Evolutionary conservation across 2,113 vertebrate species (phyloP).

Genomic region (Salvelinus sp.): DNA sequence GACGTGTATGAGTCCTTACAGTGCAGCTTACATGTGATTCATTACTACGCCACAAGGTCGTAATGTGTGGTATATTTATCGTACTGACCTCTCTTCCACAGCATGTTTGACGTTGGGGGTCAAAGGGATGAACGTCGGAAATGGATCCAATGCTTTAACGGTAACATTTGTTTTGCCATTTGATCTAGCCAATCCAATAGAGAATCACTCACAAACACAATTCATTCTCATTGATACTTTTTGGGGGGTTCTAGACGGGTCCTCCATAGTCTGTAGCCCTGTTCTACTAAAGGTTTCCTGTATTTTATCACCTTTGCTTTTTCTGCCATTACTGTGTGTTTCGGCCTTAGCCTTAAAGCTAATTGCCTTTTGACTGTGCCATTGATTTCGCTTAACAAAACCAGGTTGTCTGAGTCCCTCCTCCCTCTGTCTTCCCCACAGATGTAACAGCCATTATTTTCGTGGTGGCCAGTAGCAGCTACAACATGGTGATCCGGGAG

Average conservation of each 20-base stretch:
- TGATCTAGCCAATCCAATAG: background rate
- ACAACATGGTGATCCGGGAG: constrained; percentile 99
- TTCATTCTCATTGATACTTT: too few species aligned
- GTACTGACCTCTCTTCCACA: constrained; percentile 49
- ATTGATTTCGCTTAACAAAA: too few species aligned
- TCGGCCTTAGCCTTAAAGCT: too few species aligned
- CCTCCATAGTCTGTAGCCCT: too few species aligned
- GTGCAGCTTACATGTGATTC: background rate
- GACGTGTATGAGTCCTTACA: too few species aligned
- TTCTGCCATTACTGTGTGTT: too few species aligned
- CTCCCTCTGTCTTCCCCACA: constrained; percentile 52
- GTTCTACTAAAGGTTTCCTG: too few species aligned
- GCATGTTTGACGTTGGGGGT: constrained; percentile 98
- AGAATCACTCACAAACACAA: too few species aligned
- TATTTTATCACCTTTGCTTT: too few species aligned
- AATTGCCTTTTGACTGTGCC: too few species aligned
- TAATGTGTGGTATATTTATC: constrained; percentile 11
- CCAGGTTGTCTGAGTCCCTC: background rate
- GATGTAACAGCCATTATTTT: constrained; percentile 99
- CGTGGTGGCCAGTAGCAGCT: constrained; percentile 98
- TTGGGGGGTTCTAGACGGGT: too few species aligned
- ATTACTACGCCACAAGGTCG: constrained; percentile 1
- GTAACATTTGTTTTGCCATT: constrained; percentile 61
- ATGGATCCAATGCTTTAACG: constrained; percentile 99
- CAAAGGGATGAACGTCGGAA: constrained; percentile 96